Percentiles rank a stretch among this genome's conserved stretches.
Evolutionary conservation across 2,797 vertebrate species (phyloP).

Genomic region (Hephaestus fuliginosus): DNA sequence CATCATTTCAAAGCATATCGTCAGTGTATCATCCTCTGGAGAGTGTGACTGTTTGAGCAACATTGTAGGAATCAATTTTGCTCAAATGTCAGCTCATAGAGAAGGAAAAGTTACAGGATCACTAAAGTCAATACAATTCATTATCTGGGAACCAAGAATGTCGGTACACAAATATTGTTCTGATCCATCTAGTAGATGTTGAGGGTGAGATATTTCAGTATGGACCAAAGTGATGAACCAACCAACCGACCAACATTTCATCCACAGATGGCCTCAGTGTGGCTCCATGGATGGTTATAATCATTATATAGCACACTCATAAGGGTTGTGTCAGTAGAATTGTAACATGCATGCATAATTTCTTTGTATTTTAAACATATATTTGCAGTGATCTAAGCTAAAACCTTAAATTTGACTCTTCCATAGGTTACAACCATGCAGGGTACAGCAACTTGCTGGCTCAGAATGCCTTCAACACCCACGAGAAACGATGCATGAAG

Average conservation of each 20-base stretch:
- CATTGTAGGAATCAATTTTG: too few species aligned
- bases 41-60: too few species aligned
- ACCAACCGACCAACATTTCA: too few species aligned
- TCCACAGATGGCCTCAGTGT: too few species aligned
- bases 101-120: too few species aligned
- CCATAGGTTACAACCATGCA: neutral
- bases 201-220: neutral
- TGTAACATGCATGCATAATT: neutral
- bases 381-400: neutral
- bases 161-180: neutral
- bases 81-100: too few species aligned
- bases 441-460: rapidly evolving
- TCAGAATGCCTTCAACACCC: conserved; percentile 24
- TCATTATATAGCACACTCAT: too few species aligned
- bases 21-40: too few species aligned
- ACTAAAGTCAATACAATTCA: too few species aligned
- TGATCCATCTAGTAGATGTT: neutral
- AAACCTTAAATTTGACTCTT: neutral
- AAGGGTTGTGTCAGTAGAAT: neutral
- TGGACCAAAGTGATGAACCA: too few species aligned
- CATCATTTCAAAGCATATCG: too few species aligned
- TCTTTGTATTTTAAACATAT: neutral
- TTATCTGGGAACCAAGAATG: neutral
- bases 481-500: neutral
- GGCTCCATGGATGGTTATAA: too few species aligned